Conservation (phyloP, 2,888 invertebrate species). For the Ernsta delagoae region DNA sequence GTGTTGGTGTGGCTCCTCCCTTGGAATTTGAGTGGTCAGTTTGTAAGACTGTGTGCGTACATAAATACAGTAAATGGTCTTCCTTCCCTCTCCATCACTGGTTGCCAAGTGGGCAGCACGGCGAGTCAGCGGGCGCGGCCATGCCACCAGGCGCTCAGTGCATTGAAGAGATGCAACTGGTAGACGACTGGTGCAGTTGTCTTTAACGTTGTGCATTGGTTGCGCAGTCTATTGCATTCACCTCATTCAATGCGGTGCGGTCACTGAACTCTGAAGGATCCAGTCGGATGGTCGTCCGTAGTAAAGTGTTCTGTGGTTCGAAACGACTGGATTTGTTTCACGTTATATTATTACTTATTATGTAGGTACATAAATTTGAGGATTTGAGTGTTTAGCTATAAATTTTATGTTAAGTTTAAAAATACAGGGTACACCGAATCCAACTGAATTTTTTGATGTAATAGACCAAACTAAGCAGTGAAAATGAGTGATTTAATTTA, state of each 20-base stretch:
- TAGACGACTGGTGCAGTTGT: not conserved
- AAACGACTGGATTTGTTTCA: not conserved
- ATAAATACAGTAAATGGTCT: not conserved
- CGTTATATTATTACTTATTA: not conserved
- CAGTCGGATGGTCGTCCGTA: constrained; percentile 17
- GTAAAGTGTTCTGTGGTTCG: too few relatives aligned
- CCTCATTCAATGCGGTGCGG: not conserved
- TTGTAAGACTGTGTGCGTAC: too few relatives aligned
- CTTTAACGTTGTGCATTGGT: too few relatives aligned
- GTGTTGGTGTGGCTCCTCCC: too few relatives aligned
- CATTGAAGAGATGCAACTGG: constrained; percentile 47
- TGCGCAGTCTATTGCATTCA: constrained; percentile 46
- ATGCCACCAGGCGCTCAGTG: constrained; percentile 71
- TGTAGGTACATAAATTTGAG: too few relatives aligned
- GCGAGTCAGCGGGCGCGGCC: constrained; percentile 68
- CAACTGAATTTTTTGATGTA: too few relatives aligned
- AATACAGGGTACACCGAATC: too few relatives aligned
- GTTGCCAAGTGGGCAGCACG: constrained; percentile 80
- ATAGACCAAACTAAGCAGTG: too few relatives aligned
- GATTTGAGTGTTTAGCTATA: too few relatives aligned
- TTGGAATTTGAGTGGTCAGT: too few relatives aligned
- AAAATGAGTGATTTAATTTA: too few relatives aligned
- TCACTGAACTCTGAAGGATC: not conserved
- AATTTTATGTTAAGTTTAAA: too few relatives aligned
- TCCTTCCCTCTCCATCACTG: constrained; percentile 52